Base-by-base conservation (phyloP, 1,140 invertebrate genomes). In the Drosophila athabasca region DNA sequence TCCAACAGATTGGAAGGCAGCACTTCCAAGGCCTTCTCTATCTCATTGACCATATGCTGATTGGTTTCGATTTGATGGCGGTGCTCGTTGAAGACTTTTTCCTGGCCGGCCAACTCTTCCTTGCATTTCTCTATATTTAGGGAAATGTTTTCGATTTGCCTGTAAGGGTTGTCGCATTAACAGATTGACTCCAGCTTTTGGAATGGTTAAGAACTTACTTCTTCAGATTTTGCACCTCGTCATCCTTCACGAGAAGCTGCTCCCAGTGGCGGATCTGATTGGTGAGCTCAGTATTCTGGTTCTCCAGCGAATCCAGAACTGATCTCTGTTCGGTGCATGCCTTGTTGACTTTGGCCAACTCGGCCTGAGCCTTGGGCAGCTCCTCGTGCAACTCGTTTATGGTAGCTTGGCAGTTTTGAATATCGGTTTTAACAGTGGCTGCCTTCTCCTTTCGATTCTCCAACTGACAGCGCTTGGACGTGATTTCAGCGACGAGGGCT, bases 221-320 rank as follows among this genome's bases (percentile, higher is more conserved):
- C 54, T 66, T 62, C 6, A 90, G 29, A 0, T 64, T 54, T 0
- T 43, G 15, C 7, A 83, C 76, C 35, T 88, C 64, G 6, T 54
- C 48, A 7, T 90, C 88, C 29, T 64, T 19, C 0, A 90, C 88
- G 6, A 88, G 29, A 9, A 72, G 48, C 29, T 84, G 66, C 7
- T 76, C 52, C n/a, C 68, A 55, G 24, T 72, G 60, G 0, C 51
- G 29, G 2, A 84, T 50, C 45, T 85, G 58, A 1, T 29, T 66
- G 8, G 39, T 39, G 0, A 84, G 29, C 11, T 83, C 69, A 1
- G 39, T 9, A 9, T 74, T 19, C 15, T 62, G 49, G 8, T 71
- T 66, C 15, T 76, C 62, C 6, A 64, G 53, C 13, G 26, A 11
- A 0, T 65, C 50, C 8, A 73, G 6, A 0, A 55, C 49, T 0